Evolutionary conservation across 2,113 vertebrate genomes (phyloP).

Genomic region (Eolophus roseicapilla): DNA sequence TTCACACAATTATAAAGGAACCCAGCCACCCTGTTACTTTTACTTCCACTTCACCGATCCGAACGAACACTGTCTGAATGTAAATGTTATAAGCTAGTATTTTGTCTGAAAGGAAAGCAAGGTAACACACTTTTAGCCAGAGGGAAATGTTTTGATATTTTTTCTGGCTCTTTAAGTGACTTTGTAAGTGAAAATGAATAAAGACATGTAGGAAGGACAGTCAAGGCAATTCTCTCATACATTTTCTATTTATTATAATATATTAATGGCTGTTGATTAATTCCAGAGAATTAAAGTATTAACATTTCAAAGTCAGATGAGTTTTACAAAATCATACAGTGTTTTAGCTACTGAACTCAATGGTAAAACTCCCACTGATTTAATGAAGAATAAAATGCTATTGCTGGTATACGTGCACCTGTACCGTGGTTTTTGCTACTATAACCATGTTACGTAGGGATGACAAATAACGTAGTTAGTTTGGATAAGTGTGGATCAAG

Average conservation of each 20-base stretch:
- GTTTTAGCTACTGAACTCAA: neutral
- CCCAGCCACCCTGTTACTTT: conserved; percentile 7
- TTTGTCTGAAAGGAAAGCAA: neutral
- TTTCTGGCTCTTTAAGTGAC: neutral
- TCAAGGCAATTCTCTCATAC: neutral
- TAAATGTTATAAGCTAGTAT: conserved; percentile 5
- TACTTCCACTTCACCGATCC: neutral
- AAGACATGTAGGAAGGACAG: neutral
- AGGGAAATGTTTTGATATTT: neutral
- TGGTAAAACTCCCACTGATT: neutral
- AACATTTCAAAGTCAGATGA: neutral
- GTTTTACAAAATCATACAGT: neutral
- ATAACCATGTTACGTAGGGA: neutral
- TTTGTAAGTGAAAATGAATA: neutral
- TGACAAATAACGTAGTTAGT: neutral
- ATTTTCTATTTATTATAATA: neutral
- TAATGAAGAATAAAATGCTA: neutral
- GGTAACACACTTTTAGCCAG: neutral
- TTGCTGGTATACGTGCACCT: neutral
- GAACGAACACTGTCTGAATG: neutral
- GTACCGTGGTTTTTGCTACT: neutral
- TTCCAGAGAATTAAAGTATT: neutral
- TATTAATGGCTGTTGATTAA: neutral
- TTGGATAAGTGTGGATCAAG: neutral
- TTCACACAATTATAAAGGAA: conserved; percentile 64